Evolutionary conservation across 2,888 invertebrate species (phyloP).

Genomic region (Drosophila putrida): DNA sequence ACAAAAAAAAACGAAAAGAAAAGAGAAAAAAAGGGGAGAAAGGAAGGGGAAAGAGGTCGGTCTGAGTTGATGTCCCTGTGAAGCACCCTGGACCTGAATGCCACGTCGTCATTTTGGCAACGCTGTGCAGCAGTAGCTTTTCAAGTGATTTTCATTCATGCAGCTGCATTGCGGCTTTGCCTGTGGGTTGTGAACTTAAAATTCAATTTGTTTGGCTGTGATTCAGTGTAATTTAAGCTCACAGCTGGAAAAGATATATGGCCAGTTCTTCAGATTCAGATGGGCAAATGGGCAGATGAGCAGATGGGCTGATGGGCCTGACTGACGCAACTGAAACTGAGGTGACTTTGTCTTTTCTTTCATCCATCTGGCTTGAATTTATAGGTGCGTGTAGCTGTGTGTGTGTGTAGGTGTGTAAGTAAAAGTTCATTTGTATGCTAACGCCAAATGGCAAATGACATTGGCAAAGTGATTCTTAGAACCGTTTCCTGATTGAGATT

Average conservation of each 20-base stretch:
- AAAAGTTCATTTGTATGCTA: constrained; percentile 51
- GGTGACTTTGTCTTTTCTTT: neutral
- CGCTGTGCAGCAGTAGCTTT: constrained; percentile 37
- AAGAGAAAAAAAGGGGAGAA: too few species aligned
- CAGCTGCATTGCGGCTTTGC: constrained; percentile 71
- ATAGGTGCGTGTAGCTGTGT: constrained; percentile 35
- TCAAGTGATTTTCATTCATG: constrained; percentile 71
- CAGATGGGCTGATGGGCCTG: too few species aligned
- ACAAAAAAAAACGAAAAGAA: too few species aligned
- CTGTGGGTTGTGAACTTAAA: constrained; percentile 70
- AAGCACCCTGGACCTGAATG: constrained; percentile 30
- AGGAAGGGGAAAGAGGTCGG: too few species aligned
- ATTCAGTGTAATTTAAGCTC: constrained; percentile 78
- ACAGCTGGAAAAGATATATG: constrained; percentile 71
- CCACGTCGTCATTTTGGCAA: constrained; percentile 74
- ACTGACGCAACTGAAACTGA: neutral
- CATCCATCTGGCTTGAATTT: constrained; percentile 8
- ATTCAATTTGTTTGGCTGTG: constrained; percentile 79
- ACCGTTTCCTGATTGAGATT: constrained; percentile 62
- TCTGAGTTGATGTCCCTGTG: constrained; percentile 11
- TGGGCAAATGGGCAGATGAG: neutral
- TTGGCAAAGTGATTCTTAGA: constrained; percentile 66
- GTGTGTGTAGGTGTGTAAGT: too few species aligned
- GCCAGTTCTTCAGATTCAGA: constrained; percentile 64
- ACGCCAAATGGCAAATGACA: constrained; percentile 48